A percentile compares a stretch with the other conserved stretches of the same genome.
These are phyloP conservation scores for Noturus placidus DNA, from an alignment of 2,113 vertebrate species.

Conservation along the genomic window DNA sequence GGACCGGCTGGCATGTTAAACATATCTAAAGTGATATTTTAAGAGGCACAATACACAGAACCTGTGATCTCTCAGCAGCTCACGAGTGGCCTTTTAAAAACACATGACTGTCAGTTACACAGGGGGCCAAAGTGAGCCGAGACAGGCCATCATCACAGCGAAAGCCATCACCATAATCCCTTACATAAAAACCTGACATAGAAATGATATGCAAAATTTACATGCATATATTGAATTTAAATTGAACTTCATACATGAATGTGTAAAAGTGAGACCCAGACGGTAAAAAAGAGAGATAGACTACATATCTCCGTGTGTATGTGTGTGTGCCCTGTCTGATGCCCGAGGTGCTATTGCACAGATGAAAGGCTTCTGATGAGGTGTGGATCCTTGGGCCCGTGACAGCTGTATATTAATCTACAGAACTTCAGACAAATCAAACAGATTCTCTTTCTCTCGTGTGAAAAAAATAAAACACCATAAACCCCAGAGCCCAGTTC, in stretches of 20 bases:
- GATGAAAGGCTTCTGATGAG: conserved; percentile 86
- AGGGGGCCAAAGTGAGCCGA: neutral
- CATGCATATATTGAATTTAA: neutral
- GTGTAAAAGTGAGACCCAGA: neutral
- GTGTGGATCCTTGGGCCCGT: conserved; percentile 90
- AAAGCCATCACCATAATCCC: neutral
- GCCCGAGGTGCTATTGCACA: conserved; percentile 85
- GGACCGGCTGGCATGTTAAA: neutral
- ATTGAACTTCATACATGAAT: neutral
- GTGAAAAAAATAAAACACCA: conserved; percentile 75
- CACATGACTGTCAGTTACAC: neutral
- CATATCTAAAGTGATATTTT: neutral
- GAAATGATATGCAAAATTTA: neutral
- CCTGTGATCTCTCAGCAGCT: neutral
- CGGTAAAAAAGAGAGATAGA: neutral
- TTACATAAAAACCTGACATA: neutral
- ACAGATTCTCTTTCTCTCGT: conserved; percentile 80
- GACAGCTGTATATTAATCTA: conserved; percentile 99
- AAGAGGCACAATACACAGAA: conserved; percentile 5
- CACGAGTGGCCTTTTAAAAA: neutral
- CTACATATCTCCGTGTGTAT: conserved; percentile 14
- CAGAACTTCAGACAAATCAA: conserved; percentile 98
- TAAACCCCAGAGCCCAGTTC: conserved; percentile 88
- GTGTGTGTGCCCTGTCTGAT: conserved; percentile 63
- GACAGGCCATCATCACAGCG: neutral